phyloP scores from a whole-genome alignment of 2,113 vertebrate species.

The Leptocoma aspasia region DNA sequence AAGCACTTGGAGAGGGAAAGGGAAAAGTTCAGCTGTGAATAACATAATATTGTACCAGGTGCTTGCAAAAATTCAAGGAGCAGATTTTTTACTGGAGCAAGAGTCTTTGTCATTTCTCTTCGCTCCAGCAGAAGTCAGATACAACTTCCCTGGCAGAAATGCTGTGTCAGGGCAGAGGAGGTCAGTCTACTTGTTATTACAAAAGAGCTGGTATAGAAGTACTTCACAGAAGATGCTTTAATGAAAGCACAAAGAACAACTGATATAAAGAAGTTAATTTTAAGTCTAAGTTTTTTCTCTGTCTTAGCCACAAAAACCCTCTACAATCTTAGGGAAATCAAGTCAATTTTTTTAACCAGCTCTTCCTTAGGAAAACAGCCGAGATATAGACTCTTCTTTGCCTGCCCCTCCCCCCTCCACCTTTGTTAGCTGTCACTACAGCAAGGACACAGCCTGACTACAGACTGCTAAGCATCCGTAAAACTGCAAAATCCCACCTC shows the following conservation, averaged over 20 bases:
- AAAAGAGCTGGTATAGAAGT: neutral
- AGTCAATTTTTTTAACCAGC: neutral
- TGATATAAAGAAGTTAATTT: neutral
- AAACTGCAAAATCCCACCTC: neutral
- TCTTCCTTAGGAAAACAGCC: neutral
- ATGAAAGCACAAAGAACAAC: neutral
- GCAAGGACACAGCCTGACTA: neutral
- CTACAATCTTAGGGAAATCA: neutral
- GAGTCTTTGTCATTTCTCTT: neutral
- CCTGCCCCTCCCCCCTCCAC: fast-evolving
- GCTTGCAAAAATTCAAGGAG: neutral
- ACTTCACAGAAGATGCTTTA: neutral
- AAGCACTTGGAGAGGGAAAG: neutral
- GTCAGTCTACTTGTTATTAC: neutral
- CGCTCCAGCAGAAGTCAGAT: neutral
- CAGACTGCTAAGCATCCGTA: neutral
- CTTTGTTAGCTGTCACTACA: neutral
- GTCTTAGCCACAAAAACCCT: neutral
- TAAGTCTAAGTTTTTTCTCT: neutral
- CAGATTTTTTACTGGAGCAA: neutral
- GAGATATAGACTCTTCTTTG: neutral
- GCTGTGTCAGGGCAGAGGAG: neutral
- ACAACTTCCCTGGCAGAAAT: neutral
- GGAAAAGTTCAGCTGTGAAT: neutral
- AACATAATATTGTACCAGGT: neutral